Evolutionary conservation across 1,140 invertebrate genomes (phyloP), one percentile per base, ranked within the genome.

Genomic region (Drosophila malerkotliana): DNA sequence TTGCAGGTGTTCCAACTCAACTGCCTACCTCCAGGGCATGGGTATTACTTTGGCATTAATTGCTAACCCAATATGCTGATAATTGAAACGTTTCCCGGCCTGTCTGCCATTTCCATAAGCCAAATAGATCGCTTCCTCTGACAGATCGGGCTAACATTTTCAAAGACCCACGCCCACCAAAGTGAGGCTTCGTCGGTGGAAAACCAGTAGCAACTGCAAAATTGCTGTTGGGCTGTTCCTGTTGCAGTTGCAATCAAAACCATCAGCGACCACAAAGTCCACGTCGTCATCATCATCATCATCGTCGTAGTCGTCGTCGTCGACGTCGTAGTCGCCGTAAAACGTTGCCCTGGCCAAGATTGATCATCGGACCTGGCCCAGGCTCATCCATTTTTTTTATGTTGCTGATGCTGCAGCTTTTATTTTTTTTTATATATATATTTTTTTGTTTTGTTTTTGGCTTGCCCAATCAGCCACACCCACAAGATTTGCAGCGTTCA

Each of bases 401-500:
- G 1, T 24, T 53, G 8, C 32, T 32, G 32, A 41, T 15, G 39
- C 39, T 44, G 15, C 8, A 44, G 41, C 41, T 44, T 44, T 49
- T 44, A 18, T 44, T 12, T 18, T 18, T 26, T 18, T 30, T 26
- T 53, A 5, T 39, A 4, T 26, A 41, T 30, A 12, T 37, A 4
- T 59, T 21, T 21, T 53, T 59, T 61, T 54, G 28, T 51, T 58
- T 44, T 24, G 21, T 53, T 64, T 54, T 15, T 68, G 51, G 51
- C 66, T 15, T 69, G 47, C 75, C 80, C 80, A 82, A 82, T 82
- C 79, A 82, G 83, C 82, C 82, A 85, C 82, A 82, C 82, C 82
- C 83, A 87, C 82, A 87, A 87, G 64, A 60, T 63, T 68, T 79
- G 80, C 71, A 59, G 30, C 61, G 48, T 39, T 66, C 56, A 66